A percentile compares a stretch with the other conserved stretches of the same genome.
Evolutionary conservation across 2,888 invertebrate species (phyloP).

Genomic region (Drosophila neonasuta): DNA sequence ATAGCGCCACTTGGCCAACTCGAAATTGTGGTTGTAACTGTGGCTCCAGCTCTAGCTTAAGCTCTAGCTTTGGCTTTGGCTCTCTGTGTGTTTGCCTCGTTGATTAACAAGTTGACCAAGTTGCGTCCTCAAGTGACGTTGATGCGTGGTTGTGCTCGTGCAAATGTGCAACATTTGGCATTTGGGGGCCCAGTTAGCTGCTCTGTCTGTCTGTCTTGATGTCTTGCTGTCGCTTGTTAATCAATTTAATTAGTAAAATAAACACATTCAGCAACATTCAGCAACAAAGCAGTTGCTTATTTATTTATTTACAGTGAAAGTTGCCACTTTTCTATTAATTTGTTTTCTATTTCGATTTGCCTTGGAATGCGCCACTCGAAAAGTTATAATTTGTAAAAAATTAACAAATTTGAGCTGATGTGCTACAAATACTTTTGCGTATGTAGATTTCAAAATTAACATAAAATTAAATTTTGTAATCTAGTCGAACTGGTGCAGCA

Average conservation of each 20-base stretch:
- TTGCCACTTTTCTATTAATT: slow-evolving; percentile 50
- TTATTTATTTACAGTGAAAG: slow-evolving; percentile 60
- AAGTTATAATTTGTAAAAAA: slow-evolving; percentile 18
- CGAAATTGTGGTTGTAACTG: slow-evolving; percentile 21
- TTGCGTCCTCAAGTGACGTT: slow-evolving; percentile 46
- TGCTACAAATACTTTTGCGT: slow-evolving; percentile 32
- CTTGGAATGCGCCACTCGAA: slow-evolving; percentile 27
- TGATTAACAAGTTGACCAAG: slow-evolving; percentile 48
- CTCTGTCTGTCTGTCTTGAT: too few relatives aligned
- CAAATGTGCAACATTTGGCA: neutral
- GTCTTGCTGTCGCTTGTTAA: slow-evolving; percentile 44
- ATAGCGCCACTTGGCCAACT: slow-evolving; percentile 48
- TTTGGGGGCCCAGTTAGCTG: too few relatives aligned
- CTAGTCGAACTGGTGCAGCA: slow-evolving; percentile 67
- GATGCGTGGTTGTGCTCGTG: slow-evolving; percentile 31
- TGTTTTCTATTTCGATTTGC: slow-evolving; percentile 60
- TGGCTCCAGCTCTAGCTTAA: neutral
- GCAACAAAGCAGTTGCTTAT: slow-evolving; percentile 26
- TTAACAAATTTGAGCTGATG: slow-evolving; percentile 16
- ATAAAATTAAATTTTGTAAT: slow-evolving; percentile 52
- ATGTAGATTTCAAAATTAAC: slow-evolving; percentile 47
- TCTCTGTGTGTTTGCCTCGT: slow-evolving; percentile 26
- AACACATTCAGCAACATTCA: slow-evolving; percentile 44
- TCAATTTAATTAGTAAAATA: slow-evolving; percentile 65
- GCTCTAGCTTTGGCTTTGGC: neutral